Evolutionary conservation across 2,797 vertebrate species (phyloP).

Genomic region (Thalassophryne amazonica): DNA sequence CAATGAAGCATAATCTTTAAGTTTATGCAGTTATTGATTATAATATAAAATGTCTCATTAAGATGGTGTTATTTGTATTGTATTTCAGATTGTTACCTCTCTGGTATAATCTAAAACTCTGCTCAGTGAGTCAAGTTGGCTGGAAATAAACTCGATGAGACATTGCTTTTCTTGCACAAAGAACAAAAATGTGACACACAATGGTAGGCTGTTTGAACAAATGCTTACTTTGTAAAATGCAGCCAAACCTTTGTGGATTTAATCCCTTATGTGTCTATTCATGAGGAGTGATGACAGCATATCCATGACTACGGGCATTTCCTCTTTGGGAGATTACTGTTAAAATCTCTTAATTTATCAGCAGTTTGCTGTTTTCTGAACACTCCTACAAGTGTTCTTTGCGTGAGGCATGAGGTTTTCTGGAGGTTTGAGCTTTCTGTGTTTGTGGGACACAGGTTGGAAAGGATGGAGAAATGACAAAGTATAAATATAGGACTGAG

Average conservation of each 20-base stretch:
- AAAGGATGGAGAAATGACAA: slow-evolving; percentile 33
- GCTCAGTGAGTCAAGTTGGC: no score
- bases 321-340: slow-evolving; percentile 52
- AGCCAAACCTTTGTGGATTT: slow-evolving; percentile 26
- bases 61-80: no score
- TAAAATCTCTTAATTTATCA: slow-evolving; percentile 66
- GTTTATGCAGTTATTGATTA: background rate
- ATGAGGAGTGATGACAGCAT: slow-evolving; percentile 57
- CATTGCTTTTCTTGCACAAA: background rate
- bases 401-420: slow-evolving; percentile 30
- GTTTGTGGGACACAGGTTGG: slow-evolving; percentile 11
- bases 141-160: background rate
- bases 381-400: slow-evolving; percentile 28
- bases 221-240: slow-evolving; percentile 15
- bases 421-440: slow-evolving; percentile 27
- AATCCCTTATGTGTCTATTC: slow-evolving; percentile 52
- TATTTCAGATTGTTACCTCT: no score
- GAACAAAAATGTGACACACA: background rate
- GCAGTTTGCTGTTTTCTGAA: slow-evolving; percentile 58
- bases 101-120: no score
- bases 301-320: slow-evolving; percentile 54
- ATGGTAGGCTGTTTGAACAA: slow-evolving; percentile 16
- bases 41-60: background rate
- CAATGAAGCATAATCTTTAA: slow-evolving; percentile 24
- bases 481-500: slow-evolving; percentile 23